phyloP scores from a whole-genome alignment of 2,888 invertebrate species.

The Malthinus flaveolus region DNA sequence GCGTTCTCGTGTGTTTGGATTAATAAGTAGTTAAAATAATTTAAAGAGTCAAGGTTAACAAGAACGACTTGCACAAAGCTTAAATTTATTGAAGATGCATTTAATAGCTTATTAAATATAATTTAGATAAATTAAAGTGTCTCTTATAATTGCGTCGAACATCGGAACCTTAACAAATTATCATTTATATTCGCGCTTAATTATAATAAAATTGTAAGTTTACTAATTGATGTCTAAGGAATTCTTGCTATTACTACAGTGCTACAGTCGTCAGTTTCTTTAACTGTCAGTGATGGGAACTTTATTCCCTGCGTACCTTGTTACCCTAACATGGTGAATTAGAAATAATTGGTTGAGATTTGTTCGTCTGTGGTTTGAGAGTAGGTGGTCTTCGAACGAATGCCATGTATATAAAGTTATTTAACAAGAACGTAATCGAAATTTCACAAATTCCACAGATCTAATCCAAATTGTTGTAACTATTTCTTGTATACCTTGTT shows the following conservation, averaged over 20 bases:
- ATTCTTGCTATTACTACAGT: no score
- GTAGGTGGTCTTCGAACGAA: conserved; percentile 38
- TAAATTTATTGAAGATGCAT: conserved; percentile 37
- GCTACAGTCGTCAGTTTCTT: conserved; percentile 15
- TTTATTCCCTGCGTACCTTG: conserved; percentile 23
- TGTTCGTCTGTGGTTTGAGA: conserved; percentile 33
- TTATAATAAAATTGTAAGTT: no score
- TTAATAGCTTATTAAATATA: conserved; percentile 42
- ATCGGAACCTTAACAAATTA: no score
- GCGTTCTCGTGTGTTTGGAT: no score
- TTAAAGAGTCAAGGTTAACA: conserved; percentile 31
- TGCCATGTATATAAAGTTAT: conserved; percentile 44
- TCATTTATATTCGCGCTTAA: no score
- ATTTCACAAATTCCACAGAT: conserved; percentile 50
- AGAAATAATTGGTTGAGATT: conserved; percentile 39
- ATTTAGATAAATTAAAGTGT: conserved; percentile 41
- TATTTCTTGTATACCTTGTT: conserved; percentile 42
- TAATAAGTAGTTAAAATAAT: no score
- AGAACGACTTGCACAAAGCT: conserved; percentile 22
- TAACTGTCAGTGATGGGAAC: conserved; percentile 14
- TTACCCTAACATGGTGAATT: conserved; percentile 31
- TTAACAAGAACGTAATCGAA: conserved; percentile 51
- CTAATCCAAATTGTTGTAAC: conserved; percentile 45
- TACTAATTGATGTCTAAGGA: no score
- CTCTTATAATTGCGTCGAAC: conserved; percentile 4